Evolutionary conservation across 2,113 vertebrate genomes (phyloP), one percentile per base, ranked within the genome.

Genomic region (Larimichthys polyactis): DNA sequence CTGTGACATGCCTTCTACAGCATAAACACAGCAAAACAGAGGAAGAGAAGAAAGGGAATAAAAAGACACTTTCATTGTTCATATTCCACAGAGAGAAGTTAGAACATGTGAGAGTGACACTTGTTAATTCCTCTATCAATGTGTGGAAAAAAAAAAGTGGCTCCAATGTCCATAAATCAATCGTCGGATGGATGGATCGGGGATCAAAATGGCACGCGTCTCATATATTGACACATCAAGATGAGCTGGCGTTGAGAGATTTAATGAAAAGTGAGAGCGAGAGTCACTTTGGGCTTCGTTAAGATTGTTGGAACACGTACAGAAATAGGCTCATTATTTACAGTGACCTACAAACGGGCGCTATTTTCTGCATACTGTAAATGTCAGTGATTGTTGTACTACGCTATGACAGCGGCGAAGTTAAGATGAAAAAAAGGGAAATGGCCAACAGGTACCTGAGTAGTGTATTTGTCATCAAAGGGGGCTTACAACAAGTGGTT

Each of bases 1-100:
- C 81, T 88, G 82, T 83, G 83, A 88, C 92, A 87, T 66, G 64
- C 52, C 73, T 84, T 66, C 52, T 44, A 70, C 36, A 74, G 83
- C 49, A 89, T 55, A 87, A 91, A 88, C 62, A 90, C 29, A 81
- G 71, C 29, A 84, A 36, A 24, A 60, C 24, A 43, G n/a, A 43
- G 20, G 64, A 64, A 66, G 49, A 32, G 32, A 59, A 52, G 19
- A 27, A 16, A 49, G 51, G 48, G 59, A 57, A 78, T 6, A 59
- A 55, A 36, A 36, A 62, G 20, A 3, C 29, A 48, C 4, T 54
- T 82, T 27, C 11, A 69, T 54, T 11, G 8, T 43, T 52, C 12
- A 57, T 71, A 63, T 75, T 73, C 10, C 11, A 32, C 5, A 1
- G 4, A 32, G 15, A 4, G 12, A 74, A 24, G 17, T 71, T 51